Evolutionary conservation across 2,888 invertebrate species (phyloP), one percentile per base, ranked within the genome.

Genomic region (Oscheius sp.): DNA sequence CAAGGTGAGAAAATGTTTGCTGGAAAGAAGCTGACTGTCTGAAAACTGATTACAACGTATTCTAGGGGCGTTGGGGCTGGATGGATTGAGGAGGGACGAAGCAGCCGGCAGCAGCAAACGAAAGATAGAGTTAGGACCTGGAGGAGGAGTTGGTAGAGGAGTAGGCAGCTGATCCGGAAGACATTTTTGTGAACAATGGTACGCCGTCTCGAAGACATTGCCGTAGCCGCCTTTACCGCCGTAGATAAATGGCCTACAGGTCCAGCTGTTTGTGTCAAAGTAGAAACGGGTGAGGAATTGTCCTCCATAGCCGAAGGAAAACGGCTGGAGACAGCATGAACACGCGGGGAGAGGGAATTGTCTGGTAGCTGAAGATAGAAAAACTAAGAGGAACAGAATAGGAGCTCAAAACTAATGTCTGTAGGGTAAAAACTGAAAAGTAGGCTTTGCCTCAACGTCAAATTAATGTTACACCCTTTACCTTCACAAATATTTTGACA

Each of bases 401-500:
- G 63, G 37, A 63, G 60, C 70, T 70, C 35, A 33, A 51, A 51
- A 51, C 13, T 50, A 70, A 70, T 47, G n/a, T 13, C 70, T 70
- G 58, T 33, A 70, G 53, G 33, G 13, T 29, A 29, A 50, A 13
- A 13, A 59, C n/a, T 13, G 9, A 68, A 51, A 11, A 37, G 35
- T 29, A 35, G 32, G 35, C 29, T 3, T 42, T 3, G 7, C 7
- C 7, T 70, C 33, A 59, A 37, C 13, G 2, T 50, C 10, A 73
- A 32, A 42, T 59, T 35, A 11, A 74, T 58, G 37, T 10, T 11
- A 29, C 11, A 10, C 11, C 11, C 4, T 35, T 72, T 60, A 89
- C 89, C 87, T 86, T 88, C 88, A 72, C 89, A 89, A 35, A 84
- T 73, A 48, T 83, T 78, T 75, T 88, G 87, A 65, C 89, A 89